phyloP scores from a whole-genome alignment of 2,113 vertebrate species.

The Alouatta palliata region DNA sequence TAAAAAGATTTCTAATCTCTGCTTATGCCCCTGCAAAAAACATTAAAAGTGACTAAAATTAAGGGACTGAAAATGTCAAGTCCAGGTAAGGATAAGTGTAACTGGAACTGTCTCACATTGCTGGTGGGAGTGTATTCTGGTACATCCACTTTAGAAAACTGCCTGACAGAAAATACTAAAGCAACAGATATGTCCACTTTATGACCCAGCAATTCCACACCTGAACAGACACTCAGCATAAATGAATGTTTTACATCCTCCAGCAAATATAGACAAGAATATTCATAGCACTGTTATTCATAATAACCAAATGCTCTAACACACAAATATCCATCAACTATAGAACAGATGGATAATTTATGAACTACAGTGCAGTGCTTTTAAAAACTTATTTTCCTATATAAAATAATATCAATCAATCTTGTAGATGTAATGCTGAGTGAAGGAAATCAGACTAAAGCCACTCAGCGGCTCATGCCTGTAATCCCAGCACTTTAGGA shows the following conservation, averaged over 20 bases:
- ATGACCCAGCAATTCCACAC: neutral
- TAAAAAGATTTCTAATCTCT: neutral
- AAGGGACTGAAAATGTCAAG: constrained; percentile 34
- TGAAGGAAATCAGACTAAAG: neutral
- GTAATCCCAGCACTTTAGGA: too few species aligned
- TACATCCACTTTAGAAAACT: neutral
- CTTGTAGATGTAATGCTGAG: constrained; percentile 21
- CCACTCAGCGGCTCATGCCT: too few species aligned
- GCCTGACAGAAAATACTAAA: constrained; percentile 11
- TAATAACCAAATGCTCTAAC: constrained; percentile 12
- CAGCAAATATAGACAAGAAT: neutral
- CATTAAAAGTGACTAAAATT: neutral
- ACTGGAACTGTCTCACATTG: neutral
- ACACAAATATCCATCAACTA: neutral
- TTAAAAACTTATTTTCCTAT: neutral
- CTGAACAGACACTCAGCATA: neutral
- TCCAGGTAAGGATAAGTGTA: neutral
- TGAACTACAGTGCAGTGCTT: neutral
- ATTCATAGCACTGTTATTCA: neutral
- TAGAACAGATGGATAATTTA: neutral
- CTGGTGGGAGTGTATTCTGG: neutral
- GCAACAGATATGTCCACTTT: neutral
- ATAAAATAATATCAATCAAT: neutral
- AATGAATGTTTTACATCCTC: neutral
- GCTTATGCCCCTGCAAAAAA: neutral